Evolutionary conservation across 35 echinoderm and acorn worm species (phyloP), one percentile per base, ranked within the genome.

Genomic region (Anneissia japonica): DNA sequence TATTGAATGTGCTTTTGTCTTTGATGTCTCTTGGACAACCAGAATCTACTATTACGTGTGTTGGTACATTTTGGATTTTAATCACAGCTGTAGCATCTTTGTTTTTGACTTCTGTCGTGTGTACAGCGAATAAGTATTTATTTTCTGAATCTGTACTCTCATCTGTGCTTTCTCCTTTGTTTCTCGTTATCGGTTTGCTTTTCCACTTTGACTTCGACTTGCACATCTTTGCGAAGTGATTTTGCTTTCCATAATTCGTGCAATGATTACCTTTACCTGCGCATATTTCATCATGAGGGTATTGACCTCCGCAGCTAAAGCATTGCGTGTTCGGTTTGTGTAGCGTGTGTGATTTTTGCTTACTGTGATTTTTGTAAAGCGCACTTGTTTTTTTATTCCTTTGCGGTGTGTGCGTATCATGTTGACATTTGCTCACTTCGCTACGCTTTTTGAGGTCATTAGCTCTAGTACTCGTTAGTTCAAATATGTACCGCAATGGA

Each of bases 141-240:
- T n/a, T n/a, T n/a, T n/a, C n/a, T n/a, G n/a, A n/a, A n/a, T n/a
- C n/a, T n/a, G n/a, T n/a, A n/a, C n/a, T n/a, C n/a, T n/a, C n/a
- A n/a, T n/a, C n/a, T n/a, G n/a, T n/a, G n/a, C n/a, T n/a, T n/a
- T n/a, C n/a, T n/a, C n/a, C n/a, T 43, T 43, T 43, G 4, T 43
- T 43, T 14, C 14, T 43, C 40, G 14, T 43, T 14, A 14, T 4
- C 40, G 40, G 40, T 14, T 43, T 43, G 10, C n/a, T 81, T 38
- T 81, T 81, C 3, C 3, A 32, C 3, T 56, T 32, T 4, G 3
- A 14, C 56, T 87, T 75, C 9, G 31, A 46, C 29, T 41, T 74
- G 46, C 43, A 73, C 75, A 82, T 82, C 19, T 77, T 14, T 17
- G 84, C 81, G 41, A 88, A 81, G 46, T 90, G 81, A 36, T 83